These are phyloP conservation scores for Euphonia xanthogaster DNA, from an alignment of 2,797 vertebrate species.

Conservation along the genomic window DNA sequence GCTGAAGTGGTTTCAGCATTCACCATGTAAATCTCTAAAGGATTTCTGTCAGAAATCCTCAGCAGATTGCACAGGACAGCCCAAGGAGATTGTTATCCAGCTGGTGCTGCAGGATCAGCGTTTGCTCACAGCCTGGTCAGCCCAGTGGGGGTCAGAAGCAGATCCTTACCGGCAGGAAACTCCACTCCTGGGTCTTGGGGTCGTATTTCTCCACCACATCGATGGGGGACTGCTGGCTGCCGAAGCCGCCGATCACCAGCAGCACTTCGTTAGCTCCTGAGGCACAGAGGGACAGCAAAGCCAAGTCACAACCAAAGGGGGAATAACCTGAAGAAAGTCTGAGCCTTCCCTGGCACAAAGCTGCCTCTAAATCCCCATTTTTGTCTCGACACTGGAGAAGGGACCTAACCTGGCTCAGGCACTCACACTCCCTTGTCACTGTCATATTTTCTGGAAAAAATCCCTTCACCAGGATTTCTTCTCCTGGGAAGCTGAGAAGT, in stretches of 20 bases:
- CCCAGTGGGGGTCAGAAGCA: not conserved
- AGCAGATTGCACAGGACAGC: not conserved
- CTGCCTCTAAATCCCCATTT: not conserved
- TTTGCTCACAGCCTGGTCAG: not conserved
- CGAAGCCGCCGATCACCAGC: conserved; percentile 95
- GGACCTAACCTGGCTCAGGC: not conserved
- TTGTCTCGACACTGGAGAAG: not conserved
- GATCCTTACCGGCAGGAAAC: conserved; percentile 90
- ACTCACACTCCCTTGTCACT: not conserved
- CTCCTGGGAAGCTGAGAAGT: no score
- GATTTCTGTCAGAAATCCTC: not conserved
- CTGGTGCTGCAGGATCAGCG: not conserved
- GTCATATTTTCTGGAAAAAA: no score
- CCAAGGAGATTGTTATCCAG: not conserved
- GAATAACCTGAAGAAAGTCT: not conserved
- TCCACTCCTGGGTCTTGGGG: conserved; percentile 97
- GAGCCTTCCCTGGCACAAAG: not conserved
- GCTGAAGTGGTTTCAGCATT: not conserved
- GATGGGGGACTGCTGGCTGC: conserved; percentile 97
- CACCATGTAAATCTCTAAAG: not conserved
- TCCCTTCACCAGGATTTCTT: no score
- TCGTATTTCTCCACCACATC: conserved; percentile 98
- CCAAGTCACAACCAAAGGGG: not conserved
- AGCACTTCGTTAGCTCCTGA: conserved; percentile 97
- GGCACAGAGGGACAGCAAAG: conserved; percentile 14